Evolutionary conservation across 2,113 vertebrate genomes (phyloP), one percentile per base, ranked within the genome.

Genomic region (Xiphophorus hellerii): DNA sequence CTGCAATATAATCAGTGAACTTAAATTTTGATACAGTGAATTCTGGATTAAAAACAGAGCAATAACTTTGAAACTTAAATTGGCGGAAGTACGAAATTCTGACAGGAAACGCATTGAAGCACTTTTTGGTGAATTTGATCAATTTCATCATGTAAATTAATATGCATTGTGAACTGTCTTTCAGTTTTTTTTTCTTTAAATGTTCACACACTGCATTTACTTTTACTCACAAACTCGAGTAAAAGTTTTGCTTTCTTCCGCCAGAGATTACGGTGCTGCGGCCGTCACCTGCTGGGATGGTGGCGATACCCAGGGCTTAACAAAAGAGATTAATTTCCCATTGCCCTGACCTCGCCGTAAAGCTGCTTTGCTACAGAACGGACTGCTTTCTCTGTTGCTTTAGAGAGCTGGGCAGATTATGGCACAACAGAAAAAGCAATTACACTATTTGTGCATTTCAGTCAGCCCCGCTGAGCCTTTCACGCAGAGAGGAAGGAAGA

Each of bases 371-470:
- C 74, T 61, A 84, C 77, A 77, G 37, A 30, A 31, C 58, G 54
- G 60, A 33, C 66, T 67, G 77, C 78, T 78, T 76, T 84, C 72
- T 67, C 78, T 79, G 74, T 88, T 87, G 64, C 65, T 87, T 90
- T 88, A 84, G 78, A 76, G 76, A 80, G 76, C 44, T 1, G 84
- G 74, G 71, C 77, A 90, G 87, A 92, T 92, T 92, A 92, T 72
- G 63, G 74, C 75, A 77, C 87, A 82, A 91, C 86, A 92, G 91
- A 89, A 92, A 93, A 92, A 92, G 91, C 88, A 92, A 93, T 93
- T 91, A 88, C 84, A 79, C 88, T 85, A 82, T 91, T 90, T 89
- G 88, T 89, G 88, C 78, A 87, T 88, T 89, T 86, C 82, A 73
- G 77, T 80, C 74, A 69, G 87, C 78, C 78, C 84, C 73, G 84